Conservation (phyloP, 2,113 vertebrate species). For the Peromyscus californicus region DNA sequence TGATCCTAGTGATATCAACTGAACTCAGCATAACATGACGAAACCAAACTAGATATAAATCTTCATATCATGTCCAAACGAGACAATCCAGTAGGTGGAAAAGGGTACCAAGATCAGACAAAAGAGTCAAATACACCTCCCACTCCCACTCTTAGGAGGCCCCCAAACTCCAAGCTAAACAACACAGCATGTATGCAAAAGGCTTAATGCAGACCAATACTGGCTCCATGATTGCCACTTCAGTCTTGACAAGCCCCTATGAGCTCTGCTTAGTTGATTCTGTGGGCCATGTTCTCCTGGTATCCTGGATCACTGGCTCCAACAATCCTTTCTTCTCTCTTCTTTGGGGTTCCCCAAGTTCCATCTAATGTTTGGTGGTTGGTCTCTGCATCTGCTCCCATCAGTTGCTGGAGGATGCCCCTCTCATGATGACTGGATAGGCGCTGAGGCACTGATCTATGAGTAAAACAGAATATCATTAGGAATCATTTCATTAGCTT, state of each 20-base stretch:
- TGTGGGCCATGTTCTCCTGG: background rate
- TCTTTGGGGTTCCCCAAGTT: background rate
- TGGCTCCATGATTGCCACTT: background rate
- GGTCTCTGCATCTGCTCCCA: background rate
- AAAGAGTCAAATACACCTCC: background rate
- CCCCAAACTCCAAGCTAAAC: background rate
- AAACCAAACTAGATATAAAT: background rate
- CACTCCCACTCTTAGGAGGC: background rate
- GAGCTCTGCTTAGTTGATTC: background rate
- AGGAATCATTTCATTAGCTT: background rate
- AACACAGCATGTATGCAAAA: background rate
- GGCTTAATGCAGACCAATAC: background rate
- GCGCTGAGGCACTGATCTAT: background rate
- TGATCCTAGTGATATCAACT: background rate
- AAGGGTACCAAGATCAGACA: background rate
- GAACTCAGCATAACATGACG: background rate
- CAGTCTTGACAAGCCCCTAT: background rate
- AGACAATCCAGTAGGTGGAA: background rate
- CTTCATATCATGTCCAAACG: background rate
- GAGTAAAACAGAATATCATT: background rate
- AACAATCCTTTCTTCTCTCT: background rate
- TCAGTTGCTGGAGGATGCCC: background rate
- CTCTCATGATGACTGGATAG: background rate
- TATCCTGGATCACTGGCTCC: background rate
- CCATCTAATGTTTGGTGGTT: background rate